Conservation (phyloP, 2,888 invertebrate species). For the Platynereis dumerilii region DNA sequence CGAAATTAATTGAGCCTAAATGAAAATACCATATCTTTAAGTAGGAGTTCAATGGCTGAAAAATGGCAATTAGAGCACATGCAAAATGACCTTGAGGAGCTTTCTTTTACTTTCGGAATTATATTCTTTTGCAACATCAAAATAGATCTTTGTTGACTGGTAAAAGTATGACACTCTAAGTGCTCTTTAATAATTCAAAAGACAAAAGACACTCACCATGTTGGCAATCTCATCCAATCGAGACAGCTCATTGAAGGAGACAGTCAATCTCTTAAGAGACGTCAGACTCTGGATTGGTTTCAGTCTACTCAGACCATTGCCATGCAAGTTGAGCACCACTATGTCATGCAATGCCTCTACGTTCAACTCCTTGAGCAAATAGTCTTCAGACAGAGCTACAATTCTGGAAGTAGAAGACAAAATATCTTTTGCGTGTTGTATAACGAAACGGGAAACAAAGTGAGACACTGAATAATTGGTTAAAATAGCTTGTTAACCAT, state of each 20-base stretch:
- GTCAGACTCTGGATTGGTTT: conserved; percentile 44
- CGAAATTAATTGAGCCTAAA: too few species aligned
- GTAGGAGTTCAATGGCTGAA: too few species aligned
- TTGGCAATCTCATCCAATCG: conserved; percentile 56
- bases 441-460: conserved; percentile 36
- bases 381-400: conserved; percentile 50
- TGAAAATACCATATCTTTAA: too few species aligned
- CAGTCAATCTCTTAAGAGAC: conserved; percentile 49
- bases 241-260: conserved; percentile 61
- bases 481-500: too few species aligned
- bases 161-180: not conserved
- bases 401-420: conserved; percentile 40
- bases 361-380: conserved; percentile 45
- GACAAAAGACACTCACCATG: conserved; percentile 47
- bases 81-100: too few species aligned
- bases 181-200: not conserved
- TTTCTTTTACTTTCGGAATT: too few species aligned
- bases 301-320: conserved; percentile 50
- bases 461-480: too few species aligned
- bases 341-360: conserved; percentile 45
- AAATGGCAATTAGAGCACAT: too few species aligned
- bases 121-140: too few species aligned
- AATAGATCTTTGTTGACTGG: too few species aligned
- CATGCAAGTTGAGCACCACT: conserved; percentile 56
- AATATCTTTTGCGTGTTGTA: not conserved